Conservation (phyloP, 2,888 invertebrate genomes). For the Sclerodermus sp. region DNA sequence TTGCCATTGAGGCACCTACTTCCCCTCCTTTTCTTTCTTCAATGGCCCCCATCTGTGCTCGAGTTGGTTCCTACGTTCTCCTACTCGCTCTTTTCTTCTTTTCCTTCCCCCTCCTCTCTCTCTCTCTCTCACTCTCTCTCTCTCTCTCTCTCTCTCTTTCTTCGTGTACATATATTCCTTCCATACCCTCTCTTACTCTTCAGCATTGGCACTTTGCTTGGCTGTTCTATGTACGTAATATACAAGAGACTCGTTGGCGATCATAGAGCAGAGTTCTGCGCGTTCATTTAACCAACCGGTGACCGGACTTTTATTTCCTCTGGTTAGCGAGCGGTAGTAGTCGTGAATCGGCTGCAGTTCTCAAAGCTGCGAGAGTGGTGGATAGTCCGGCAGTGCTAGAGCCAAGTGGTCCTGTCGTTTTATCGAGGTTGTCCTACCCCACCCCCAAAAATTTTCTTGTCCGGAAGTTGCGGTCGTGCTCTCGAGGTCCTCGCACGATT, state of each 20-base stretch:
- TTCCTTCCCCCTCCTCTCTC: neutral
- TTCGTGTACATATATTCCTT: constrained; percentile 25
- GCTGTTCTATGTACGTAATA: constrained; percentile 44
- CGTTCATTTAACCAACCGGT: constrained; percentile 18
- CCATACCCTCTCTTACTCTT: constrained; percentile 21
- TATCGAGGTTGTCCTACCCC: too few relatives aligned
- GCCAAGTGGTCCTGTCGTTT: too few relatives aligned
- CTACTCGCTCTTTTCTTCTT: constrained; percentile 2
- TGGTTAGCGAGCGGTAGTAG: too few relatives aligned
- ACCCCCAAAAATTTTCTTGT: too few relatives aligned
- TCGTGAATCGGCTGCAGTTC: too few relatives aligned
- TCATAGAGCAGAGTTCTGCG: constrained; percentile 42
- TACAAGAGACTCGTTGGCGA: constrained; percentile 40
- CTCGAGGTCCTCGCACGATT: too few relatives aligned
- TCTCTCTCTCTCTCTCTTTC: constrained; percentile 24
- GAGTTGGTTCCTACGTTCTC: neutral
- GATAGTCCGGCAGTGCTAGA: too few relatives aligned
- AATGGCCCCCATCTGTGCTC: neutral
- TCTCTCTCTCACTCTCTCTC: constrained; percentile 5
- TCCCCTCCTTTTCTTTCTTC: constrained; percentile 1
- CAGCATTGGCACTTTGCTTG: constrained; percentile 18
- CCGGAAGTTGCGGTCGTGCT: too few relatives aligned
- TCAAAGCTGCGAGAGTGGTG: too few relatives aligned
- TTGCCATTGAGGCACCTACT: neutral
- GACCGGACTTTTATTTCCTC: constrained; percentile 26